Conservation (phyloP, 2,888 invertebrate genomes). For the Pelosia muscerda region DNA sequence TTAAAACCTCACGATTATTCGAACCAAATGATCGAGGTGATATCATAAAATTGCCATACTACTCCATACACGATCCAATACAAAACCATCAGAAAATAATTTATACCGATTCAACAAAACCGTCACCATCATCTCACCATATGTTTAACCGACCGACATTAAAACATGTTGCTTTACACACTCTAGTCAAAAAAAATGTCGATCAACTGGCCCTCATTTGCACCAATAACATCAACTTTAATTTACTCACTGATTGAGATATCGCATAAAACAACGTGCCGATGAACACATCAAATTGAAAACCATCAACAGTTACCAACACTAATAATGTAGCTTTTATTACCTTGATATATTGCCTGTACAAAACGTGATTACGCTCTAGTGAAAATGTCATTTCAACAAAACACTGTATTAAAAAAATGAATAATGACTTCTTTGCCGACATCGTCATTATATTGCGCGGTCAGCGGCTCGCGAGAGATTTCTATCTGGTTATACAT, state of each 20-base stretch:
- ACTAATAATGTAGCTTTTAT: conserved; percentile 77
- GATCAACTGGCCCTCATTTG: conserved; percentile 53
- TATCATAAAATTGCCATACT: background rate
- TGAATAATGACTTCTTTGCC: conserved; percentile 85
- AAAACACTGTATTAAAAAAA: conserved; percentile 86
- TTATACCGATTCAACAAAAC: conserved; percentile 14
- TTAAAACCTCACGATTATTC: too few species aligned
- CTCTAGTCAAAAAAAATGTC: conserved; percentile 46
- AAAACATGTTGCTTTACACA: conserved; percentile 46
- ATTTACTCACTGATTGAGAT: conserved; percentile 58
- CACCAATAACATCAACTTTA: conserved; percentile 51
- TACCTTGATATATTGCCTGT: conserved; percentile 82
- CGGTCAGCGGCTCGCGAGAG: conserved; percentile 76
- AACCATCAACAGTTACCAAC: conserved; percentile 75
- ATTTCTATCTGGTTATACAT: conserved; percentile 75
- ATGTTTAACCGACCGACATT: conserved; percentile 39
- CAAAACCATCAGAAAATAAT: background rate
- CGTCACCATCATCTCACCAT: conserved; percentile 21
- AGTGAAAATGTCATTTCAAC: conserved; percentile 86
- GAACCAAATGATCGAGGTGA: too few species aligned
- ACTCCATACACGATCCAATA: background rate
- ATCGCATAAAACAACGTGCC: conserved; percentile 56
- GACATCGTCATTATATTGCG: conserved; percentile 81
- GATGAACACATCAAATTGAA: conserved; percentile 84
- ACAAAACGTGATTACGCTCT: conserved; percentile 83